Conservation (phyloP, 2,113 vertebrate species). For the Tyto alba region DNA sequence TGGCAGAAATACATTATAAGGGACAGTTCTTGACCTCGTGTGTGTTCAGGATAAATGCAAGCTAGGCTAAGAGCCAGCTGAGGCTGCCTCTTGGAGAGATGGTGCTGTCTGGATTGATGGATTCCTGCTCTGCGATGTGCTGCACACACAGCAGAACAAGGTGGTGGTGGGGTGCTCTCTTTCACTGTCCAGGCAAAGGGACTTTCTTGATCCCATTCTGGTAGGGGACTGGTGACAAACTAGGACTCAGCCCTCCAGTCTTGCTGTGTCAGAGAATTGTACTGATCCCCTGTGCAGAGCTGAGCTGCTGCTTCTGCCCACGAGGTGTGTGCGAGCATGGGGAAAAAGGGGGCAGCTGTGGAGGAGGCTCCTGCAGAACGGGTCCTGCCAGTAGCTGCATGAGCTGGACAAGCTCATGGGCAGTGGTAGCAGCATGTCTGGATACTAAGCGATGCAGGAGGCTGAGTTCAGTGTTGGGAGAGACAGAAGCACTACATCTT, state of each 20-base stretch:
- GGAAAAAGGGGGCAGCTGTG: background rate
- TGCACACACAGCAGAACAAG: rapidly evolving
- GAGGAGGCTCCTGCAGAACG: background rate
- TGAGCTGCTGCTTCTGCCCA: background rate
- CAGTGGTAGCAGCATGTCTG: background rate
- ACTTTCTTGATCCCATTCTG: no score
- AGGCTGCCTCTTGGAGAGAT: background rate
- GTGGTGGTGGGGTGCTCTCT: rapidly evolving
- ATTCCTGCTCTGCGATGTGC: background rate
- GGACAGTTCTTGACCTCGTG: background rate
- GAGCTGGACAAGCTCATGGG: background rate
- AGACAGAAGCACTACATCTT: background rate
- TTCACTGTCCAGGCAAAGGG: background rate
- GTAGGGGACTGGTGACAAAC: background rate
- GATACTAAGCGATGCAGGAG: background rate
- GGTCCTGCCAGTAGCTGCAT: background rate
- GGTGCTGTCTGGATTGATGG: background rate
- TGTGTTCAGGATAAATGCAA: background rate
- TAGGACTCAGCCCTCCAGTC: background rate
- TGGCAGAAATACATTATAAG: background rate
- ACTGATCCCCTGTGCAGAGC: background rate
- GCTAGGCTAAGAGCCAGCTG: background rate
- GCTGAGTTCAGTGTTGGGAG: background rate
- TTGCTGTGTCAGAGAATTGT: background rate
- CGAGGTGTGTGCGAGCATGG: rapidly evolving